Conservation (phyloP, 2,888 invertebrate species). For the Tromatobia lineatoria region DNA sequence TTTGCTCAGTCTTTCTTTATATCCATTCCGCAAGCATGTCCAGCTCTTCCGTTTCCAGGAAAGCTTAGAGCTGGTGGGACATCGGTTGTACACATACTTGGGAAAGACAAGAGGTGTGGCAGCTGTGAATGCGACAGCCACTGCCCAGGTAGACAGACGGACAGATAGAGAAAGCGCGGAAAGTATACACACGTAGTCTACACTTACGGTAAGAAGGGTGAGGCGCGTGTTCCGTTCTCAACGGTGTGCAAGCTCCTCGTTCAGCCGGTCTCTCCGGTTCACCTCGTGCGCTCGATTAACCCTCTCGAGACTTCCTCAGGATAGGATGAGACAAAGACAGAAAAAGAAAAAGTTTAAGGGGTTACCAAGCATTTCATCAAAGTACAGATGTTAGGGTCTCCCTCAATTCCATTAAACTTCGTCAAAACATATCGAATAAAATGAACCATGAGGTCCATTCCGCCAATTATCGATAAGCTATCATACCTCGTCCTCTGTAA, state of each 20-base stretch:
- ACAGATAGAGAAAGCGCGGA: slow-evolving; percentile 33
- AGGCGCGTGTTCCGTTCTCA: slow-evolving; percentile 15
- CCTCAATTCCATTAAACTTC: too few relatives aligned
- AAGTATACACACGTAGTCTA: slow-evolving; percentile 18
- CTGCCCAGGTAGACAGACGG: slow-evolving; percentile 24
- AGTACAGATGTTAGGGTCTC: background rate
- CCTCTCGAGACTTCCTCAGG: slow-evolving; percentile 69
- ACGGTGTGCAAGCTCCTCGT: slow-evolving; percentile 9
- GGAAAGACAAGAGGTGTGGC: slow-evolving; percentile 54
- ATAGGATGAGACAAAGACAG: slow-evolving; percentile 35
- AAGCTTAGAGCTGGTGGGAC: background rate
- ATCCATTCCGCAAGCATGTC: slow-evolving; percentile 5
- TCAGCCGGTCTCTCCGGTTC: background rate
- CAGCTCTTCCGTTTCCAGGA: background rate
- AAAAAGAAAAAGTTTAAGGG: background rate
- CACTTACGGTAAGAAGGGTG: slow-evolving; percentile 1
- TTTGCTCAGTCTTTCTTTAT: background rate
- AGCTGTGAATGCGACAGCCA: slow-evolving; percentile 43
- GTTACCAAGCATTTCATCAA: background rate
- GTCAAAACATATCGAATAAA: too few relatives aligned
- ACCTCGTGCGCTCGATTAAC: slow-evolving; percentile 72
- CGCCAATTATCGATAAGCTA: too few relatives aligned
- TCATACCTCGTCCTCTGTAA: too few relatives aligned
- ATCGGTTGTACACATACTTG: background rate
- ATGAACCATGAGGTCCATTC: too few relatives aligned